These are phyloP conservation scores for Danio rerio DNA, from an alignment of 2,113 vertebrate species.

Conservation along the genomic window GRCz12tu NC_133184.1:32114501-32115000, in stretches of 20 bases:
- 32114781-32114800: conserved; percentile 40
- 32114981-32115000: too few relatives aligned
- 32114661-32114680: conserved; percentile 28
- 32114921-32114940: too few relatives aligned
- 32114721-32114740: conserved; percentile 53
- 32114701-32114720: conserved; percentile 41
- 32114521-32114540: conserved; percentile 33
- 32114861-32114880: background rate
- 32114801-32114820: background rate
- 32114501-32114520: conserved; percentile 53
- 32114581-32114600: background rate
- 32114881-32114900: background rate
- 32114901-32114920: too few relatives aligned
- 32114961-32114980: background rate
- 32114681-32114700: conserved; percentile 32
- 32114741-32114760: conserved; percentile 52
- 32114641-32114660: conserved; percentile 18
- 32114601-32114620: conserved; percentile 11
- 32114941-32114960: background rate
- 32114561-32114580: conserved; percentile 13
- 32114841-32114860: background rate
- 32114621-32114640: conserved; percentile 4
- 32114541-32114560: conserved; percentile 40
- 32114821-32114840: background rate
- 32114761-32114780: conserved; percentile 29